Conservation (phyloP, 2,888 invertebrate species). For the Lasioglossum marginatum region DNA sequence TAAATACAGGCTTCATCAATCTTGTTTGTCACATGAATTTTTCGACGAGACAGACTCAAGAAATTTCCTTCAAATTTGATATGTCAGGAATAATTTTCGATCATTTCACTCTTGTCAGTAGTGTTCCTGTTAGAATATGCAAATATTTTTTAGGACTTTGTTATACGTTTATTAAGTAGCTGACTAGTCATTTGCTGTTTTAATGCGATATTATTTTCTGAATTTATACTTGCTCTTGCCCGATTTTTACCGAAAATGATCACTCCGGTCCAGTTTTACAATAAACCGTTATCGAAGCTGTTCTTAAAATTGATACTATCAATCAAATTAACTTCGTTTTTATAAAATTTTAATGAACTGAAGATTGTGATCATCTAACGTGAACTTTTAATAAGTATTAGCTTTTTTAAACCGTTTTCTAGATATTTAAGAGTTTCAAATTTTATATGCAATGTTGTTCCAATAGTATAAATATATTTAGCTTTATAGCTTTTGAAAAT, state of each 20-base stretch:
- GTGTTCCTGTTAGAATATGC: neutral
- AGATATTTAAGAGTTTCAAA: neutral
- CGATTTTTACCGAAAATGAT: neutral
- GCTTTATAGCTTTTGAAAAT: neutral
- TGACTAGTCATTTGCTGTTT: neutral
- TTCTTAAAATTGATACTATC: neutral
- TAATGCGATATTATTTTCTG: neutral
- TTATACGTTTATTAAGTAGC: neutral
- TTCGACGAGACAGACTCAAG: neutral
- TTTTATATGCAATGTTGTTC: neutral
- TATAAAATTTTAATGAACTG: neutral
- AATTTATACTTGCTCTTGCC: neutral
- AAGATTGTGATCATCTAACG: neutral
- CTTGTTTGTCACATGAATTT: neutral
- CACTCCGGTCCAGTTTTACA: neutral
- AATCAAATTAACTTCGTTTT: neutral
- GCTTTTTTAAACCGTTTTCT: neutral
- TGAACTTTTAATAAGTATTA: neutral
- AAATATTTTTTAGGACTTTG: neutral
- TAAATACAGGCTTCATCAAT: constrained; percentile 63
- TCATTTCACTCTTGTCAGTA: neutral
- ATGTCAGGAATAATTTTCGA: neutral
- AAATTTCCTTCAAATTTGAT: neutral
- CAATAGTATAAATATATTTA: neutral
- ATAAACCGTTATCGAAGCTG: neutral